Evolutionary conservation across 2,113 vertebrate genomes (phyloP).

Genomic region (Eptatretus burgeri): DNA sequence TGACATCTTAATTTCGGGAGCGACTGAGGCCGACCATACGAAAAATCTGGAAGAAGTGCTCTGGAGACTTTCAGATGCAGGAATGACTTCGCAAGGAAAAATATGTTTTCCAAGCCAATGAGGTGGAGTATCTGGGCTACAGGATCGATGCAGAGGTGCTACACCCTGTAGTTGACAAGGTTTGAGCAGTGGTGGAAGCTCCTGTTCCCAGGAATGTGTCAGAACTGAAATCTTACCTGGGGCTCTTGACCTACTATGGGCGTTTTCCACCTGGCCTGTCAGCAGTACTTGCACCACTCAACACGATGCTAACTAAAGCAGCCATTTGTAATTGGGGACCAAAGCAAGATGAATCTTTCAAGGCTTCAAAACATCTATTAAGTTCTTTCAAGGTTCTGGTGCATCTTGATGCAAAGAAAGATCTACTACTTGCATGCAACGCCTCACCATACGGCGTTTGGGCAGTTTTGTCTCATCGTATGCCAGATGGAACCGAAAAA

Average conservation of each 20-base stretch:
- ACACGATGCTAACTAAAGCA: not conserved
- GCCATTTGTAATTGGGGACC: not conserved
- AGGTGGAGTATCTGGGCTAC: slow-evolving; percentile 1
- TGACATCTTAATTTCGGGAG: not conserved
- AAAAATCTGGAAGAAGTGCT: slow-evolving; percentile 3
- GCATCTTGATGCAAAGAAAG: not conserved
- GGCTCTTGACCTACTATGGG: not conserved
- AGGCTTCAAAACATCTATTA: not conserved
- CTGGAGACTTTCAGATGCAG: not conserved
- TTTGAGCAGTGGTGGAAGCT: not conserved
- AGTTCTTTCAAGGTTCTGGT: not conserved
- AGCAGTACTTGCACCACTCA: not conserved
- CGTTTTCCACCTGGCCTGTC: not conserved
- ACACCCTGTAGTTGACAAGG: not conserved
- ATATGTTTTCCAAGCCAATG: not conserved
- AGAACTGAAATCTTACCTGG: not conserved
- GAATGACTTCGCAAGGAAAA: not conserved
- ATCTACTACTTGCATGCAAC: no score
- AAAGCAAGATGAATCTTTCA: not conserved
- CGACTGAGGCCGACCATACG: not conserved
- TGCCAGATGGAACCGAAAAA: no score
- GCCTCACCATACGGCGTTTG: no score
- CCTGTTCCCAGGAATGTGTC: not conserved
- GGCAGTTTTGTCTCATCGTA: no score
- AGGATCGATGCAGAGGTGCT: not conserved